Percentiles rank a stretch among this genome's conserved stretches.
phyloP scores from a whole-genome alignment of 2,888 invertebrate genomes.

The Meiosimyza decipiens region DNA sequence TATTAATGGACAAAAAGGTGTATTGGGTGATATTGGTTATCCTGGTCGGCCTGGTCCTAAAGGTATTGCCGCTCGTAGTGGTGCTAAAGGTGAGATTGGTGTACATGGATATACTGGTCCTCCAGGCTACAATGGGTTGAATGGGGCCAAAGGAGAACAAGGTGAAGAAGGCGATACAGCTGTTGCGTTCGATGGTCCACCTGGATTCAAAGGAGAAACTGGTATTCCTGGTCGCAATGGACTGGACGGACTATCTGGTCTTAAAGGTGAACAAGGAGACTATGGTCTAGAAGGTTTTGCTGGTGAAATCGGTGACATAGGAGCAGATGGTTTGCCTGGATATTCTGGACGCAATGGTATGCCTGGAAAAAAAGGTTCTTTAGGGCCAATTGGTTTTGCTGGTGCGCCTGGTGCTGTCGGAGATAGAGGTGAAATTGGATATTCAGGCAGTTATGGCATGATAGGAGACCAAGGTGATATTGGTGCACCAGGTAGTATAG shows the following conservation, averaged over 20 bases:
- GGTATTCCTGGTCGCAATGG: constrained; percentile 73
- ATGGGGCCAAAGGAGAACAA: constrained; percentile 68
- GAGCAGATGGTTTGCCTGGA: constrained; percentile 64
- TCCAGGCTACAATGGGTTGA: constrained; percentile 58
- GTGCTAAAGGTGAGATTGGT: constrained; percentile 73
- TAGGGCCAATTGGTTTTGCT: constrained; percentile 63
- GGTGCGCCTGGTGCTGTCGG: constrained; percentile 71
- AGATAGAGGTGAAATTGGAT: constrained; percentile 62
- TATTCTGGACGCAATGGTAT: constrained; percentile 67
- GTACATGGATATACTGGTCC: constrained; percentile 68
- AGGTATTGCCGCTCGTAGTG: constrained; percentile 74
- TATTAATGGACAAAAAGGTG: constrained; percentile 58
- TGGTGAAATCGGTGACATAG: constrained; percentile 69
- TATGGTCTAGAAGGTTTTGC: constrained; percentile 71
- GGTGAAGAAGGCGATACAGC: constrained; percentile 74
- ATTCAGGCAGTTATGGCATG: constrained; percentile 67
- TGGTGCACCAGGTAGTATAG: constrained; percentile 69
- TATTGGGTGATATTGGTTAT: constrained; percentile 53
- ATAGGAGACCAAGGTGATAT: constrained; percentile 69
- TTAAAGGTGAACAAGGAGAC: constrained; percentile 65
- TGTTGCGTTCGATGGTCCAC: constrained; percentile 66
- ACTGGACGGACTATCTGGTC: constrained; percentile 68
- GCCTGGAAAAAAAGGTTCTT: constrained; percentile 67
- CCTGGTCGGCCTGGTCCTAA: constrained; percentile 56
- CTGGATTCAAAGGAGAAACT: constrained; percentile 72